These are phyloP conservation scores for Loris lydekkerianus DNA, from an alignment of 2,797 vertebrate species.

Conservation along the genomic window DNA sequence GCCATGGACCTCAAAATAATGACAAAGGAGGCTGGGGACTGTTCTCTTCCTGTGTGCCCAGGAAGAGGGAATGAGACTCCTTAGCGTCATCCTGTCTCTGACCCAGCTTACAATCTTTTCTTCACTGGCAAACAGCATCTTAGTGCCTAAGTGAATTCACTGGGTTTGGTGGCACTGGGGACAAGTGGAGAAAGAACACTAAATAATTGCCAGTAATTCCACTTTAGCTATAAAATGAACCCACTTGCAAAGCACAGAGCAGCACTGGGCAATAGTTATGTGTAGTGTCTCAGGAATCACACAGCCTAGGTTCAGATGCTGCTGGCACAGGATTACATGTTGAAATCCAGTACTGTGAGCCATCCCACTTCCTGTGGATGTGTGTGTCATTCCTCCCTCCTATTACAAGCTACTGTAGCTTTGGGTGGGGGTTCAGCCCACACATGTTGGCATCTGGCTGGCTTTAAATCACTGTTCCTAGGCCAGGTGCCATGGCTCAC, in stretches of 20 bases:
- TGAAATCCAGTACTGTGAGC: neutral
- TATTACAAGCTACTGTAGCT: neutral
- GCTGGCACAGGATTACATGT: neutral
- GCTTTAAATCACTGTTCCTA: neutral
- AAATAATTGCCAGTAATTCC: neutral
- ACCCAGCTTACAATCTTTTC: neutral
- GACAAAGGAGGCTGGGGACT: neutral
- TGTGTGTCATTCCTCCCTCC: neutral
- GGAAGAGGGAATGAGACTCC: neutral
- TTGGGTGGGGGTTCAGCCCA: neutral
- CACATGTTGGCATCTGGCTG: neutral
- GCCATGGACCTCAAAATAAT: neutral
- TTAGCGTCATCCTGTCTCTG: neutral
- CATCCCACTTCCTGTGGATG: neutral
- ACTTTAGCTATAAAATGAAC: neutral
- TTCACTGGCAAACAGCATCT: neutral
- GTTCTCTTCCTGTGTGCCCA: neutral
- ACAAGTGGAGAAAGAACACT: neutral
- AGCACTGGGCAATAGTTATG: neutral
- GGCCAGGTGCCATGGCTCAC: too few relatives aligned
- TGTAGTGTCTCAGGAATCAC: neutral
- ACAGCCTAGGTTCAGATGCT: neutral
- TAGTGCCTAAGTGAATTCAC: neutral
- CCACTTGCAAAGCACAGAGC: neutral
- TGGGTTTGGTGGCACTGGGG: neutral